Evolutionary conservation across 1,140 invertebrate genomes (phyloP), one percentile per base, ranked within the genome.

Genomic region (Lordiphosa stackelbergi): DNA sequence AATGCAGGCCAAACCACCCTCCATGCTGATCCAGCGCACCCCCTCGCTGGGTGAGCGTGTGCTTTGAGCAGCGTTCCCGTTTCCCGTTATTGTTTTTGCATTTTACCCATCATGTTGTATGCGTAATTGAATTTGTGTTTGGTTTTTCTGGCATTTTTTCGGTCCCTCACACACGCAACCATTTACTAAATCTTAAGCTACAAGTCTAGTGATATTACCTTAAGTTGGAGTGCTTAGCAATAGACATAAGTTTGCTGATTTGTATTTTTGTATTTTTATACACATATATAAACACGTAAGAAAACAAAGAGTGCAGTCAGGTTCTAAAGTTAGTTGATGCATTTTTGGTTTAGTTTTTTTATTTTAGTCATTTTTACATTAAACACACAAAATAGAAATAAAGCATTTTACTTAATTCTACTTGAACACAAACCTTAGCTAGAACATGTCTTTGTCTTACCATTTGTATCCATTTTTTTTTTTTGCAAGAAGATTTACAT

Each of bases 191-290:
- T 71, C 64, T 46, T 79, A 79, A 79, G 74, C 74, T 81, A 79
- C 62, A 66, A 81, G 64, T 85, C 81, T 85, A 85, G 81, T 85
- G 81, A 85, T 85, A 85, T 85, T 85, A 85, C 63, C 59, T 85
- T 85, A 85, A 85, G 72, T 85, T 85, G 73, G 73, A 57, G 47
- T 63, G 49, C 19, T 36, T 12, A 69, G 51, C 75, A 73, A 72
- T 59, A 78, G 72, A 62, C 42, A 62, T 66, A 63, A 70, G 65
- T 53, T 70, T 59, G 60, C 53, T 48, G 47, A 74, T 75, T 77
- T 61, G 58, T 68, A 77, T 65, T 69, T 77, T 63, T 79, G 65
- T 79, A 73, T 64, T 31, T 31, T 31, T 31, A 31, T 31, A 31
- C 5, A 31, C 3, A 24, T 31, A 31, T 2, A 31, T 57, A 61